A percentile compares a stretch with the other conserved stretches of the same genome.
Evolutionary conservation across 2,888 invertebrate species (phyloP).

Genomic region (Chrysomela aeneicollis): DNA sequence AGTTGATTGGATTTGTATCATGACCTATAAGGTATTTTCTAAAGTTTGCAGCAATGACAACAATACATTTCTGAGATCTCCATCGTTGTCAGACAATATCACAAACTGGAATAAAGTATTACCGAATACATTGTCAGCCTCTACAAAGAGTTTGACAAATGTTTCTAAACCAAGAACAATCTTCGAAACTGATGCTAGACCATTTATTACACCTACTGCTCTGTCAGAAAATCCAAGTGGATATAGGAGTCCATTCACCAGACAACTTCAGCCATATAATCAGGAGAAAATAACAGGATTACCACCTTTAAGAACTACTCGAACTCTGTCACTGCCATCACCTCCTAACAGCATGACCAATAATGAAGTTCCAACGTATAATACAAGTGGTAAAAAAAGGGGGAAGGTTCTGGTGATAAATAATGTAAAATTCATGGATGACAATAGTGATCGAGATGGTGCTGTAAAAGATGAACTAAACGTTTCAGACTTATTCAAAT

Average conservation of each 20-base stretch:
- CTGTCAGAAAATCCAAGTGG: conserved; percentile 1
- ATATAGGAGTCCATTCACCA: background rate
- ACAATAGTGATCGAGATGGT: conserved; percentile 60
- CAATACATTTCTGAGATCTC: too few relatives aligned
- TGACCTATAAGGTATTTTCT: too few relatives aligned
- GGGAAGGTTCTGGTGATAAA: conserved; percentile 56
- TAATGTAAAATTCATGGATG: conserved; percentile 53
- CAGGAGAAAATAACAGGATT: background rate
- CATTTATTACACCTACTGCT: background rate
- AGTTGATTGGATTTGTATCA: background rate
- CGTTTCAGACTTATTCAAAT: conserved; percentile 67
- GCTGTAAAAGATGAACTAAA: conserved; percentile 69
- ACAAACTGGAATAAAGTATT: background rate
- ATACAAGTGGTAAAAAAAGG: conserved; percentile 48
- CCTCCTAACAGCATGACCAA: conserved; percentile 19
- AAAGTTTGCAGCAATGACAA: too few relatives aligned
- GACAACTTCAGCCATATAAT: background rate
- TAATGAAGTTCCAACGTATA: conserved; percentile 48
- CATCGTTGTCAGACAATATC: too few relatives aligned
- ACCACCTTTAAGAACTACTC: background rate
- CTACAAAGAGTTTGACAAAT: background rate
- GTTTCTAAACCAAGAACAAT: conserved; percentile 3
- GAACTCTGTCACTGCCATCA: background rate
- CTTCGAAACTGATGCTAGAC: conserved; percentile 25
- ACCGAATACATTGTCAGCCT: background rate